Percentiles rank a stretch among this genome's conserved stretches.
These are phyloP conservation scores for Ormyrus pomaceus DNA, from an alignment of 2,888 invertebrate species.

Conservation along the genomic window DNA sequence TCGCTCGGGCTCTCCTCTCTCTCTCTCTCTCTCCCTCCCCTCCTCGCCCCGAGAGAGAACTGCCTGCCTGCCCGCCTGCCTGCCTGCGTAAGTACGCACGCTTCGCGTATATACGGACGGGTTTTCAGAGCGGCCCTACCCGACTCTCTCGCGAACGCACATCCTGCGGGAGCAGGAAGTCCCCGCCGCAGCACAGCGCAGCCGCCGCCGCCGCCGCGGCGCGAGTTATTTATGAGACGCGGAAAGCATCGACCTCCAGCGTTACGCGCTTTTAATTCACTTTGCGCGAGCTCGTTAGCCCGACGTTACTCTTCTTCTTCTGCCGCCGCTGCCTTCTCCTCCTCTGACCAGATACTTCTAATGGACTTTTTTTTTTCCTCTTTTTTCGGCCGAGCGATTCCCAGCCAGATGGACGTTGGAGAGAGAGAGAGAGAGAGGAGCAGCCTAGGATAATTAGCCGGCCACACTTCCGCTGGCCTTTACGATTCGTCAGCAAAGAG, in stretches of 20 bases:
- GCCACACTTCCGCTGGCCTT: too few species aligned
- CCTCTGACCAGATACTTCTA: too few species aligned
- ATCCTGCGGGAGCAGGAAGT: slow-evolving; percentile 57
- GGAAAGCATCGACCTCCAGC: slow-evolving; percentile 52
- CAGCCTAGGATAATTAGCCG: too few species aligned
- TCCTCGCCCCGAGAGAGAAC: neutral
- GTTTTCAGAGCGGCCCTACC: neutral
- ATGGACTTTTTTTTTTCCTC: too few species aligned
- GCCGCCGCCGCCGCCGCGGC: neutral
- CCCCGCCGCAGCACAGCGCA: neutral
- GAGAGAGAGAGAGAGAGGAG: too few species aligned
- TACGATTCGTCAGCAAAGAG: too few species aligned
- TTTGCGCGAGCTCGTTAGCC: slow-evolving; percentile 32
- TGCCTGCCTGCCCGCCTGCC: neutral
- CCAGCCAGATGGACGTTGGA: too few species aligned
- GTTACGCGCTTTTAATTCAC: slow-evolving; percentile 50
- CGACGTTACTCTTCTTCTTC: too few species aligned
- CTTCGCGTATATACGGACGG: neutral
- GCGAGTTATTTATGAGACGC: slow-evolving; percentile 53
- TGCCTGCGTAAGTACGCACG: neutral
- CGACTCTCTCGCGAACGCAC: neutral
- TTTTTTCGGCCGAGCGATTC: too few species aligned
- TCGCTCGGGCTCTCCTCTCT: neutral
- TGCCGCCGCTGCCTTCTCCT: too few species aligned
- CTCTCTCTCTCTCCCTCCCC: neutral